phyloP scores from a whole-genome alignment of 37 sponge, comb jelly and placozoan species.

The Aplysina aerophoba region DNA sequence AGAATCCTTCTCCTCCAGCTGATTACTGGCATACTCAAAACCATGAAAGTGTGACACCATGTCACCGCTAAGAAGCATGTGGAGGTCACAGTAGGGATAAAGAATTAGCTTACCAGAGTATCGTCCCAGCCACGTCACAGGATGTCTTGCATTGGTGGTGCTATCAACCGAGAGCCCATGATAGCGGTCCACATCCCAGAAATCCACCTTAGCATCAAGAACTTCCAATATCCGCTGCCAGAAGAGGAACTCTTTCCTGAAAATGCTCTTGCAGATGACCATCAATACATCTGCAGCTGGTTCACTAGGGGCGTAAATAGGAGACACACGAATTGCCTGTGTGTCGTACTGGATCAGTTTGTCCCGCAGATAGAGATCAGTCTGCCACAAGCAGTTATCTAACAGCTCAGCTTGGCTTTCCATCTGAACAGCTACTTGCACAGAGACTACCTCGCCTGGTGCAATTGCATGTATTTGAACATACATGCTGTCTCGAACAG shows the following conservation, averaged over 20 bases:
- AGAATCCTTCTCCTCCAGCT: slow-evolving; percentile 51
- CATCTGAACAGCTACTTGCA: slow-evolving; percentile 69
- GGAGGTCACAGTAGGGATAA: slow-evolving; percentile 70
- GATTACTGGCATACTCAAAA: slow-evolving; percentile 7
- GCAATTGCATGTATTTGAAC: slow-evolving; percentile 66
- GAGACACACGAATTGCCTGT: slow-evolving; percentile 72
- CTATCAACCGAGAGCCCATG: slow-evolving; percentile 67
- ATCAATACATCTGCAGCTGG: slow-evolving; percentile 76
- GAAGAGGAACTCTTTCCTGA: slow-evolving; percentile 74
- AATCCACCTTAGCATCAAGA: slow-evolving; percentile 61
- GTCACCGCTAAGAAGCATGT: slow-evolving; percentile 42
- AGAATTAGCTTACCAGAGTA: slow-evolving; percentile 68
- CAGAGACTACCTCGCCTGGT: slow-evolving; percentile 55
- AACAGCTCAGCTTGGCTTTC: slow-evolving; percentile 81
- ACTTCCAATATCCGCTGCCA: slow-evolving; percentile 76
- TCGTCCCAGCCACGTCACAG: slow-evolving; percentile 66
- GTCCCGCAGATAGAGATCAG: slow-evolving; percentile 72
- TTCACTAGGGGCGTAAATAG: slow-evolving; percentile 66
- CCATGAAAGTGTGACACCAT: slow-evolving; percentile 74
- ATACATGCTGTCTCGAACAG: slow-evolving; percentile 71
- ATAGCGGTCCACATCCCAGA: slow-evolving; percentile 81
- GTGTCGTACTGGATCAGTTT: slow-evolving; percentile 84
- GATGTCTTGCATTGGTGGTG: slow-evolving; percentile 51
- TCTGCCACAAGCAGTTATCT: slow-evolving; percentile 76
- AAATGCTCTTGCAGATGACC: slow-evolving; percentile 62